phyloP scores from a whole-genome alignment of 2,113 vertebrate genomes.

The Labeo catla region DNA sequence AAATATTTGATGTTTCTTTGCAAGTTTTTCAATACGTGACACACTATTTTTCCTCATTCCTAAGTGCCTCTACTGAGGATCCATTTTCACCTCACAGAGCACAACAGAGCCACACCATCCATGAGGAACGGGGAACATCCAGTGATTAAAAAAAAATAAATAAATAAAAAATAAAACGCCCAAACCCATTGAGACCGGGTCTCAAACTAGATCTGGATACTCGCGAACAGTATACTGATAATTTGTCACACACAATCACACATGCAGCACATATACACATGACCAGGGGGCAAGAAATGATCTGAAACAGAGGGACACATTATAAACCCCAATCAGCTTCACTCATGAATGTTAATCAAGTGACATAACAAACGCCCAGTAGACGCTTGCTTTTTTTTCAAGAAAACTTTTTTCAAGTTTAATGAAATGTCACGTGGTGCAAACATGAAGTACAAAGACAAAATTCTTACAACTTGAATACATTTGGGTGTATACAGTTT shows the following conservation, averaged over 20 bases:
- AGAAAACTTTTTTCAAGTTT: not conserved
- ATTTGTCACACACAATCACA: conserved; percentile 13
- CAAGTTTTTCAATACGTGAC: conserved; percentile 63
- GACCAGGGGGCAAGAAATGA: not conserved
- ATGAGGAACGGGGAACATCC: conserved; percentile 10
- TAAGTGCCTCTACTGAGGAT: conserved; percentile 49
- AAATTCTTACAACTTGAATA: not conserved
- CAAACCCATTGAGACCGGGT: conserved; percentile 5
- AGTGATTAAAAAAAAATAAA: conserved; percentile 20
- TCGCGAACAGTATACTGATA: conserved; percentile 31
- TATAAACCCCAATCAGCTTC: not conserved
- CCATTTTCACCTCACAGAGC: conserved; percentile 39
- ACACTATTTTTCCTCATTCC: conserved; percentile 54
- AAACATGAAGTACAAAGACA: not conserved
- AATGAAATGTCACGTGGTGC: not conserved
- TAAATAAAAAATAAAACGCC: not conserved
- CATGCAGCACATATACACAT: conserved; percentile 8
- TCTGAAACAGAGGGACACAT: not conserved
- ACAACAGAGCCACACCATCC: conserved; percentile 34
- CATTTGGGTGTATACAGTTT: too few relatives aligned
- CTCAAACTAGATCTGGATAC: conserved; percentile 24
- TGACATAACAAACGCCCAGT: not conserved
- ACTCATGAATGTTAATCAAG: not conserved
- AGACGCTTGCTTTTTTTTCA: not conserved
- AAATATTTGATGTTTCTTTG: conserved; percentile 64